Evolutionary conservation across 2,888 invertebrate species (phyloP).

Genomic region (Axea sp.): DNA sequence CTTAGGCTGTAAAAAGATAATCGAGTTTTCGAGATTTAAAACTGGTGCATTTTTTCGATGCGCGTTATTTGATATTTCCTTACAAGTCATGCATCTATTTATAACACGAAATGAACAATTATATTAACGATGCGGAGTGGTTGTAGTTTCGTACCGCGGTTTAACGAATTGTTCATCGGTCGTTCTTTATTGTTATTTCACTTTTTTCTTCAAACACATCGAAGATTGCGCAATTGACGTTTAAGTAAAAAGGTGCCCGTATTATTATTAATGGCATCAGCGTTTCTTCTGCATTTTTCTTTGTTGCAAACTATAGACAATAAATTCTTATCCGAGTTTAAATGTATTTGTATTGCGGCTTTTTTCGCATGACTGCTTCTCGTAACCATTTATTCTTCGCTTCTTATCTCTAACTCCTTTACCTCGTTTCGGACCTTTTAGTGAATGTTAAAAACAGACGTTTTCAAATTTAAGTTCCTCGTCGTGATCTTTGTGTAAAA

Average conservation of each 20-base stretch:
- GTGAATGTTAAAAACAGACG: constrained; percentile 13
- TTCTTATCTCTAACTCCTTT: constrained; percentile 18
- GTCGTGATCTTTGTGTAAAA: too few relatives aligned
- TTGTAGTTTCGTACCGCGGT: too few relatives aligned
- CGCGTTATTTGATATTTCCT: neutral
- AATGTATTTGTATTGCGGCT: constrained; percentile 63
- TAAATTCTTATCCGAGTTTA: constrained; percentile 13
- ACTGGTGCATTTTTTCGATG: neutral
- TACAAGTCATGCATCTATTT: too few relatives aligned
- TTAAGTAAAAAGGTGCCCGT: too few relatives aligned
- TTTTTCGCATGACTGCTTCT: constrained; percentile 38
- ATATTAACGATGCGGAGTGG: too few relatives aligned
- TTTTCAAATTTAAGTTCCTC: too few relatives aligned
- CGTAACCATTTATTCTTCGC: constrained; percentile 10
- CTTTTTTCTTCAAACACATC: too few relatives aligned
- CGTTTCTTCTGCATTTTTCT: constrained; percentile 1
- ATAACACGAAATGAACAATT: too few relatives aligned
- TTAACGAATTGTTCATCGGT: too few relatives aligned
- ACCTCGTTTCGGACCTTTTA: constrained; percentile 5
- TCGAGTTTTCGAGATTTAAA: constrained; percentile 18
- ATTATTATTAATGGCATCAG: constrained; percentile 1
- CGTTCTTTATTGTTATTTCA: too few relatives aligned
- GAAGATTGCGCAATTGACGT: too few relatives aligned
- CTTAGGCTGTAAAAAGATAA: constrained; percentile 1
- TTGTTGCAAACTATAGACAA: neutral